Base-by-base conservation (phyloP, 2,113 vertebrate genomes). In the Lethenteron reissneri region DNA sequence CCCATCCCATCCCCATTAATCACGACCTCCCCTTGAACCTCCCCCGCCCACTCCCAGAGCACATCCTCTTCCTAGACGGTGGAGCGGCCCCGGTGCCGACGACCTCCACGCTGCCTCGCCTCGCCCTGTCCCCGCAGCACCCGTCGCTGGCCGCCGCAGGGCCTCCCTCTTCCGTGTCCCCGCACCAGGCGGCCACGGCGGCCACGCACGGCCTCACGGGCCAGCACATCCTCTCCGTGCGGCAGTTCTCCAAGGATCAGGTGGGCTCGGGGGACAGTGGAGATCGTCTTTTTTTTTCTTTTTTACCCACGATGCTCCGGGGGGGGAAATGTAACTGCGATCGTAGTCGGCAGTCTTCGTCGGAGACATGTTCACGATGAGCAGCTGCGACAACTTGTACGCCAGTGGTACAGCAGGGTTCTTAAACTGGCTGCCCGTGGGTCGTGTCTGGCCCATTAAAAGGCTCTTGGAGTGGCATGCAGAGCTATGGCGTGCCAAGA, bases 191-290 rank as follows among this genome's bases (percentile, higher is more conserved):
- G 81, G 85, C 80, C 9, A 92, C 86, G 3, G 87, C 86, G 0
- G 74, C 87, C 74, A 83, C 95, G 70, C 85, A 95, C 78, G 82
- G 82, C 1, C 77, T 97, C 0, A 82, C 95, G 0, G 94, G 89
- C 41, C 94, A 97, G 76, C 94, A 97, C 70, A 74, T 97, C 74
- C 82, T 97, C 72, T 88, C 88, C 0, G 92, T 88, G 71, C 82
- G 74, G 70, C 92, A 97, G 81, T 97, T 97, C 81, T 90, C 84
- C 79, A 97, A 97, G 79, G 88, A 94, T 1, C 89, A 97, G 92
- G 94, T 96, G 75, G 73, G 13, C 10, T 17, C 13, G 9, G 41
- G 1, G 41, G 41, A 41, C 41, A 41, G 41, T 41, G 41, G 41
- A 41, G 41, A 41, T 5, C 41, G 41, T 41, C 41, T 41, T 41